phyloP scores from a whole-genome alignment of 2,888 invertebrate genomes.

The Catocala nupta region DNA sequence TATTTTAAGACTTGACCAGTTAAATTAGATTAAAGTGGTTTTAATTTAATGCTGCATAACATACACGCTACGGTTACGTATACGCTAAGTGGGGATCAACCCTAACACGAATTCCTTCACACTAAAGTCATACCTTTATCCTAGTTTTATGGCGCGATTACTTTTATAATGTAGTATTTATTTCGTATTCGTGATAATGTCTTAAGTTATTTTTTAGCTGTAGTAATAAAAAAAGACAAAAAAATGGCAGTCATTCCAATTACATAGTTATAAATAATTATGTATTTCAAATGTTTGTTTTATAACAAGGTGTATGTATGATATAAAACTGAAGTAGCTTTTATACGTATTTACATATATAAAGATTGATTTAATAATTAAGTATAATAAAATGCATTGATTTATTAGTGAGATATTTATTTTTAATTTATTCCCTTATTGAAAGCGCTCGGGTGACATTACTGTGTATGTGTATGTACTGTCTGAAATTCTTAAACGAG shows the following conservation, averaged over 20 bases:
- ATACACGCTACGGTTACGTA: no score
- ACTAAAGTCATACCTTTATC: no score
- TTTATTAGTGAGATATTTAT: neutral
- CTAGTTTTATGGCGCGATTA: no score
- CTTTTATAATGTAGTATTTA: constrained; percentile 1
- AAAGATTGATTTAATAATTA: constrained; percentile 7
- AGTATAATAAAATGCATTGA: constrained; percentile 19
- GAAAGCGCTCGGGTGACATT: no score
- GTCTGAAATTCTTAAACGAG: no score
- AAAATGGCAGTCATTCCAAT: constrained; percentile 34
- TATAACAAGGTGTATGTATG: constrained; percentile 9
- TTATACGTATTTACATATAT: constrained; percentile 37
- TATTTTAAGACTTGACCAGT: no score
- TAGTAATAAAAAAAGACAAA: constrained; percentile 2
- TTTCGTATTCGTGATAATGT: constrained; percentile 13
- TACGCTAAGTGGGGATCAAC: no score
- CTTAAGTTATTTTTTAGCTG: constrained; percentile 8
- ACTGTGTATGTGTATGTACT: no score
- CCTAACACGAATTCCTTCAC: no score
- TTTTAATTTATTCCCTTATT: neutral
- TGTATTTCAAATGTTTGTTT: constrained; percentile 4
- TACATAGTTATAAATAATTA: neutral
- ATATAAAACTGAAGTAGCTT: constrained; percentile 32
- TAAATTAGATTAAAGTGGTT: no score
- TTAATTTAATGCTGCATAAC: no score